Evolutionary conservation across 2,113 vertebrate genomes (phyloP), one percentile per base, ranked within the genome.

Genomic region (Sapayoa aenigma): DNA sequence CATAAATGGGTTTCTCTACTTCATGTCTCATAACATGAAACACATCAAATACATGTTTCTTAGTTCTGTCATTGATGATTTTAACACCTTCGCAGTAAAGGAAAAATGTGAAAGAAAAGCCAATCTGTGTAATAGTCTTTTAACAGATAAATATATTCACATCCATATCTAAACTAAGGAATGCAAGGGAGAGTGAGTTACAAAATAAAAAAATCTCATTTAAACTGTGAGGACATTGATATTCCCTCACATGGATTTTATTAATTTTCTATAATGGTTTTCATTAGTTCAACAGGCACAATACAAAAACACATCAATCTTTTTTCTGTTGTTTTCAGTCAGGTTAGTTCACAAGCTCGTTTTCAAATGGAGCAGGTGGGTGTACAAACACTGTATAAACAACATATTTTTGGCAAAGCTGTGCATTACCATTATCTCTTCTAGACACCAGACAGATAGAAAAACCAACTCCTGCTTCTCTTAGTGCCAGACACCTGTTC

Each of bases 401-500:
- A 97, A 69, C 28, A 82, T 28, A 46, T 75, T 94, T 37, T 85
- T 96, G 96, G 91, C 93, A 91, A 78, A 46, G 41, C 16, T 82
- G 9, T 76, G n/a, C 21, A 41, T 92, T 95, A 74, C 44, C 58
- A 69, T 95, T 91, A 95, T 87, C 91, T 91, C 69, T 95, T 94
- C 81, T 93, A 91, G 87, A 95, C 77, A 95, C n/a, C 24, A 95
- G 80, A 78, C 80, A 95, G 94, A 94, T 75, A 69, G 46, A 31
- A 84, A 94, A 82, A 91, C 60, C 75, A 85, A 46, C 37, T 92
- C 69, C 60, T 94, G 56, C 73, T 91, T 89, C 77, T 87, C 77
- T 68, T 60, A 53, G 23, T 89, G 91, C 93, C 96, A 97, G 71
- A 95, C 93, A 95, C 87, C 96, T 95, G 95, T 72, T 95, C 58